A percentile compares a stretch with the other conserved stretches of the same genome.
Conservation (phyloP, 2,113 vertebrate genomes). For the Nettapus auritus region DNA sequence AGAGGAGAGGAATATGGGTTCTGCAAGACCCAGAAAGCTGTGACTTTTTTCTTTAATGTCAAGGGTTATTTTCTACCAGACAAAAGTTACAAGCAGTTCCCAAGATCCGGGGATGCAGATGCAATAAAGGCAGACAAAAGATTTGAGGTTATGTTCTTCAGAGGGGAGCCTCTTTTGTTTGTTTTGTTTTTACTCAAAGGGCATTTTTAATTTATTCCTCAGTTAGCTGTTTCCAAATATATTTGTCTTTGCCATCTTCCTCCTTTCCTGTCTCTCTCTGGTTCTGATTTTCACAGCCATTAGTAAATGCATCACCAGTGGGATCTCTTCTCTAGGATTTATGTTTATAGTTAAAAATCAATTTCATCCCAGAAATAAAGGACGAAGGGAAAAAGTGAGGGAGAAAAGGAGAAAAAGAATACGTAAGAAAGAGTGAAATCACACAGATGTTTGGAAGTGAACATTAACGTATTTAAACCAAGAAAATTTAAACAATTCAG, state of each 20-base stretch:
- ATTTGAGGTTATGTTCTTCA: slow-evolving; percentile 61
- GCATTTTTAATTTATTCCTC: slow-evolving; percentile 67
- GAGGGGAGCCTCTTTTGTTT: slow-evolving; percentile 66
- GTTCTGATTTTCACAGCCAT: slow-evolving; percentile 63
- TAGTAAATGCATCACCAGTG: slow-evolving; percentile 39
- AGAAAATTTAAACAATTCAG: neutral
- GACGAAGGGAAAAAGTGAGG: neutral
- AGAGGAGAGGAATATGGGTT: neutral
- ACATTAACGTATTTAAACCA: neutral
- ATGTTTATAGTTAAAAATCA: slow-evolving; percentile 49
- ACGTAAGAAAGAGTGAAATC: neutral
- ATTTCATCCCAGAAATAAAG: neutral
- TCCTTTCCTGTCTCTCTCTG: slow-evolving; percentile 46
- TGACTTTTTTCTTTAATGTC: slow-evolving; percentile 22
- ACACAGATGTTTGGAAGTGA: neutral
- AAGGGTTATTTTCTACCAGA: slow-evolving; percentile 34
- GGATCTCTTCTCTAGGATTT: slow-evolving; percentile 41
- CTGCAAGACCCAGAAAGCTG: neutral
- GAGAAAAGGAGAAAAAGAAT: neutral
- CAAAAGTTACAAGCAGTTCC: slow-evolving; percentile 48
- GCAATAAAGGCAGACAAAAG: slow-evolving; percentile 65
- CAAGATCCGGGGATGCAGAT: slow-evolving; percentile 54
- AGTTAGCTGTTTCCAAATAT: slow-evolving; percentile 55
- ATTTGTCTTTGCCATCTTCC: slow-evolving; percentile 61
- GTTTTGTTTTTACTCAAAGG: slow-evolving; percentile 61